phyloP scores from a whole-genome alignment of 2,797 vertebrate genomes.

The Babyrousa celebensis region DNA sequence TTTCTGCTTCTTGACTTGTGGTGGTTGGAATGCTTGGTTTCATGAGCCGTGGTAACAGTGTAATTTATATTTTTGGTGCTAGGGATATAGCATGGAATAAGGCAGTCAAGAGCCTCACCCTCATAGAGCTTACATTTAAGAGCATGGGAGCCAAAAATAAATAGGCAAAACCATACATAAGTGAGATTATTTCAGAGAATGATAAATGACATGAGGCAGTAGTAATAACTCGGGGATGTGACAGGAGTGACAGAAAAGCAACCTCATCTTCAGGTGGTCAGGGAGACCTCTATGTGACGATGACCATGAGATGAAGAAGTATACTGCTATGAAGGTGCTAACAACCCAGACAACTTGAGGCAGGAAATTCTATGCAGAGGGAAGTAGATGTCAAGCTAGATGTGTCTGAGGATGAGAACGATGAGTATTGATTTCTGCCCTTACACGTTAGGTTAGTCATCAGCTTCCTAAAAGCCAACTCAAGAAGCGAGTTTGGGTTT shows the following conservation, averaged over 20 bases:
- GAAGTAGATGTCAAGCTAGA: neutral
- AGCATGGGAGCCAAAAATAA: neutral
- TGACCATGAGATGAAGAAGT: neutral
- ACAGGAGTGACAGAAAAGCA: neutral
- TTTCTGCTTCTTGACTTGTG: neutral
- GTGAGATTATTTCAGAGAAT: conserved; percentile 5
- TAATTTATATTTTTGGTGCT: neutral
- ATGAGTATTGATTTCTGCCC: neutral
- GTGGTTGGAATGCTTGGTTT: neutral
- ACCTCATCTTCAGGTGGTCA: neutral
- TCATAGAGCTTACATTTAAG: neutral
- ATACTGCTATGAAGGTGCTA: neutral
- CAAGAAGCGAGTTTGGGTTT: neutral
- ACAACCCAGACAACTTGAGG: neutral
- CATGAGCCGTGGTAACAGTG: neutral
- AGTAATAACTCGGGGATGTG: neutral
- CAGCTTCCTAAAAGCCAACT: neutral
- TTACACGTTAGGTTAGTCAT: neutral
- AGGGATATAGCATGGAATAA: neutral
- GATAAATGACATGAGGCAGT: neutral
- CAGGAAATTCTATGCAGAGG: neutral
- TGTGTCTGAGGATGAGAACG: neutral
- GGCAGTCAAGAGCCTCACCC: neutral
- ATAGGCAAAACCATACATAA: neutral
- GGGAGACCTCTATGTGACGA: neutral